Base-by-base conservation (phyloP, 2,113 vertebrate species). In the Eulemur rufifrons region DNA sequence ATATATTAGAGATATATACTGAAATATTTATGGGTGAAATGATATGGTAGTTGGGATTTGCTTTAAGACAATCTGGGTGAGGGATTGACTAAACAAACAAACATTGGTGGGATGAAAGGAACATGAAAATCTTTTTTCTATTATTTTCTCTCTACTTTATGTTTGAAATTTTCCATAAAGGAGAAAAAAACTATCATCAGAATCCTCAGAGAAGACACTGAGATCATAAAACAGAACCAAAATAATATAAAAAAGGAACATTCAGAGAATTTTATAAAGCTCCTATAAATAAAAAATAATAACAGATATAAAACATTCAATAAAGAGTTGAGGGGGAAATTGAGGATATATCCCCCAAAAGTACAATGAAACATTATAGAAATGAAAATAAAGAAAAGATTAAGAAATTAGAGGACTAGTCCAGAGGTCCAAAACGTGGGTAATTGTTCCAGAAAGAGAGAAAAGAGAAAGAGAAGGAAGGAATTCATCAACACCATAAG, bases 151-250 rank as follows among this genome's bases (percentile, higher is more conserved):
- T 73, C 52, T 77, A 25, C 7, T 74, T 14, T 21, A 34, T 52
- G 17, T 42, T 39, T 54, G 39, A 92, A 92, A 82, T 78, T 94
- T 86, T 88, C 77, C n/a, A 47, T 18, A 78, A 59, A 4, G 21
- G 21, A 95, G 66, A 71, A 83, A 84, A 96, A 85, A 95, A 18
- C 8, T 68, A 34, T n/a, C 13, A 59, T 71, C n/a, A 50, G 18
- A 80, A 76, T 47, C 32, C 27, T 91, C 77, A 84, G 54, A 66
- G 47, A 94, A 77, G 64, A 89, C 15, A 82, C 2, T 63, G 27
- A 94, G 61, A 61, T 64, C 2, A 54, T n/a, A 63, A 86, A 92
- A 84, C 20, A 95, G 50, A 86, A 87, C 89, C 20, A 90, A 86
- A 34, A 50, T 50, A 52, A 84, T 37, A 47, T 82, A 8, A 95